Base-by-base conservation (phyloP, 2,888 invertebrate genomes). In the Nomada ferruginata region DNA sequence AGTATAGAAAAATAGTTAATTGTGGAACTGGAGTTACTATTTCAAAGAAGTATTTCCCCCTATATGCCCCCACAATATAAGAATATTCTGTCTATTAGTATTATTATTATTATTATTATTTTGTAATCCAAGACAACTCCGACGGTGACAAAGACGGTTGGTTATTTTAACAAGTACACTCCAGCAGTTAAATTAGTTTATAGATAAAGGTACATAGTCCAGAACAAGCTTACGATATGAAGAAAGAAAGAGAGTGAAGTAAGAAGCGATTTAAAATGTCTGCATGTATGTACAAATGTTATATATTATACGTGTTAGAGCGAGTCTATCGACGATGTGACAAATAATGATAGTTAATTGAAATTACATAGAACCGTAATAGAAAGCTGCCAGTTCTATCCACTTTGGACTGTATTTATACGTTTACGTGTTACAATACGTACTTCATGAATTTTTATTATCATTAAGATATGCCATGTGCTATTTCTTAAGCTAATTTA, bases 361-460 rank as follows among this genome's bases (percentile, higher is more conserved):
- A 36, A 36, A 50, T 29, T 59, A 50, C 47, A 65, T 50, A 57
- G 47, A 65, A 65, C 36, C 55, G 50, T 73, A 73, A 59, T 73
- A n/a, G 23, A 29, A 11, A 23, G 55, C 68, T 55, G 18, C 55
- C 23, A n/a, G 64, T 18, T 20, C 47, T 13, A 5, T n/a, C 15
- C 26, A 11, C 7, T 36, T 42, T 42, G 23, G 36, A 36, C 23
- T 20, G 20, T 20, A 53, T 10, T 68, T 44, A 68, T 57, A 20
- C 36, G 53, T 66, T 36, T 29, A 18, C 65, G 29, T 23, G 36
- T 57, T 36, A 20, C 50, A 59, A 44, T 55, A n/a, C 23, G 36
- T 23, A 59, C 50, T 50, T 61, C 73, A 50, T 57, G 65, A 65
- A 65, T 59, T 57, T 69, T 69, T 57, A 69, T 59, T 59, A 11